These are phyloP conservation scores for Nomada goodeniana DNA, from an alignment of 2,888 invertebrate species.

Conservation along the genomic window DNA sequence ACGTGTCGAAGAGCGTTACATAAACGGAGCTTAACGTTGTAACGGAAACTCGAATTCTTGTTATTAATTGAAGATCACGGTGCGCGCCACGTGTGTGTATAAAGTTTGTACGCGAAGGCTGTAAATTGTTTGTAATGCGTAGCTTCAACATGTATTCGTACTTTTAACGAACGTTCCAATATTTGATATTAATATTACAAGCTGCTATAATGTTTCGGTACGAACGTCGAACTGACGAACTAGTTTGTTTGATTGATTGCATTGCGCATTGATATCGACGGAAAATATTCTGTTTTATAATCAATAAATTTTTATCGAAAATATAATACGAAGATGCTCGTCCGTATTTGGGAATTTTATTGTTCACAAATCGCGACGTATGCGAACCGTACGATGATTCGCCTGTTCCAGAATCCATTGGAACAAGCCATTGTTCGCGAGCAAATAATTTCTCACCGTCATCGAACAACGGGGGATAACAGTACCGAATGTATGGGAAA, in stretches of 20 bases:
- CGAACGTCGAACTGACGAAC: constrained; percentile 2
- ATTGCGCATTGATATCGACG: background rate
- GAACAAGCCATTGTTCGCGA: too few species aligned
- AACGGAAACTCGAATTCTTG: background rate
- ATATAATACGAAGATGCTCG: background rate
- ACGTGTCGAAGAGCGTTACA: too few species aligned
- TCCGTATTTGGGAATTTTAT: too few species aligned
- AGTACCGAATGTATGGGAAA: background rate
- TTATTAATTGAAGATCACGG: background rate
- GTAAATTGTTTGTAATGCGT: constrained; percentile 1
- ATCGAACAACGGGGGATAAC: background rate
- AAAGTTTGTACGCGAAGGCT: constrained; percentile 14
- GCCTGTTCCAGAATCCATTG: too few species aligned
- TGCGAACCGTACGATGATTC: too few species aligned
- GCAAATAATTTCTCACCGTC: background rate
- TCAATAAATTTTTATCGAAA: background rate
- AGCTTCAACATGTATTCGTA: background rate
- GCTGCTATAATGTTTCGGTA: background rate
- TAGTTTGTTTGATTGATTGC: constrained; percentile 4
- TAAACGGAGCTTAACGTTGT: background rate
- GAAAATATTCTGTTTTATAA: background rate
- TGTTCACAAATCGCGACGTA: too few species aligned
- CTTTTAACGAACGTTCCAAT: background rate
- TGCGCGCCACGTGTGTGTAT: background rate
- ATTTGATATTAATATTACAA: background rate